These are phyloP conservation scores for Thysanoteuthis rhombus DNA, from an alignment of 2,888 invertebrate genomes.

Conservation along the genomic window DNA sequence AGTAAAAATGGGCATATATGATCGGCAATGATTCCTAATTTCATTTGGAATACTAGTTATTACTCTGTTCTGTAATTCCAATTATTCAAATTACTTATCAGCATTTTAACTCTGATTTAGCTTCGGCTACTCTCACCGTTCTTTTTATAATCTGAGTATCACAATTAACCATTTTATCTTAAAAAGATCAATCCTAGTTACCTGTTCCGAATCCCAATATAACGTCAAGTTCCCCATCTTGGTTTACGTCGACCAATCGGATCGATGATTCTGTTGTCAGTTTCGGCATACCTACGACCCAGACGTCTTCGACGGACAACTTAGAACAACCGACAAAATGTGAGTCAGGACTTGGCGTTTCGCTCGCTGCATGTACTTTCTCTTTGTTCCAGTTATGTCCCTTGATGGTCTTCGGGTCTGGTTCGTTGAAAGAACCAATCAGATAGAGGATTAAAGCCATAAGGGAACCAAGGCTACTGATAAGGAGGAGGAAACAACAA, in stretches of 20 bases:
- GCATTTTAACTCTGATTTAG: too few species aligned
- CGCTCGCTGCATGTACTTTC: background rate
- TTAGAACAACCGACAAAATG: constrained; percentile 74
- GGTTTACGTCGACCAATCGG: constrained; percentile 78
- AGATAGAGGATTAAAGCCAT: constrained; percentile 55
- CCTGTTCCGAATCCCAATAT: constrained; percentile 83
- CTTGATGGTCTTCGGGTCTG: background rate
- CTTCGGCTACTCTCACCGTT: too few species aligned
- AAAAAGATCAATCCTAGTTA: constrained; percentile 57
- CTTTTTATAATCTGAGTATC: too few species aligned
- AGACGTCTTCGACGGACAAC: constrained; percentile 74
- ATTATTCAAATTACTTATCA: too few species aligned
- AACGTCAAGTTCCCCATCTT: constrained; percentile 78
- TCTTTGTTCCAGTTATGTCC: background rate
- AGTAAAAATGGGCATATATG: too few species aligned
- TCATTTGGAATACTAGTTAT: too few species aligned
- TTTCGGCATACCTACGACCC: constrained; percentile 78
- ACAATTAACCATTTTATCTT: too few species aligned
- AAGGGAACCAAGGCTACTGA: constrained; percentile 49
- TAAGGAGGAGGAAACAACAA: constrained; percentile 51
- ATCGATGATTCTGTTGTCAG: constrained; percentile 80
- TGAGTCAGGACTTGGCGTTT: background rate
- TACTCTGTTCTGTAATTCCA: too few species aligned
- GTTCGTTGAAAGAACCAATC: constrained; percentile 37
- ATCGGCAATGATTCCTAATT: too few species aligned